Conservation (phyloP, 2,113 vertebrate genomes). For the Syrrhaptes paradoxus region DNA sequence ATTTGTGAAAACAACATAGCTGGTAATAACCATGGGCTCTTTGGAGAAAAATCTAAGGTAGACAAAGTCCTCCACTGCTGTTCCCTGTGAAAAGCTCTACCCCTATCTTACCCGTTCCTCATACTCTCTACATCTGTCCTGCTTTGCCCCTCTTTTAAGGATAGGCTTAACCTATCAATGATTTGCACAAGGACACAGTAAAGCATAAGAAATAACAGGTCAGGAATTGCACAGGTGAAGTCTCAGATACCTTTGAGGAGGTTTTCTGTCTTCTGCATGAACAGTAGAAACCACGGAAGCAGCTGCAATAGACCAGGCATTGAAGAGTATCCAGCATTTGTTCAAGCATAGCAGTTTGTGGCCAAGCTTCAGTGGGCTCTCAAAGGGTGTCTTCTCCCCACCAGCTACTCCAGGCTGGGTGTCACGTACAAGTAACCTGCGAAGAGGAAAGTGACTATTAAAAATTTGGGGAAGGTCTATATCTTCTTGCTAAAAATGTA, state of each 20-base stretch:
- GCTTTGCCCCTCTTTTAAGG: neutral
- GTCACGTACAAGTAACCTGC: neutral
- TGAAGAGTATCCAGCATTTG: neutral
- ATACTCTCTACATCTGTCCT: neutral
- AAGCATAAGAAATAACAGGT: neutral
- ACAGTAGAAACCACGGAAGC: neutral
- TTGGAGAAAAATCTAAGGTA: neutral
- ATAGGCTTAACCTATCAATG: neutral
- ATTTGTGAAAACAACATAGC: neutral
- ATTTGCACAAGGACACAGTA: neutral
- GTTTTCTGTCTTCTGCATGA: neutral
- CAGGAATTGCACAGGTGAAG: neutral
- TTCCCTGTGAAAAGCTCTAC: neutral
- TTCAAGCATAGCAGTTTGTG: neutral
- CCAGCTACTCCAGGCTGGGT: neutral
- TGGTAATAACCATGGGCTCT: neutral
- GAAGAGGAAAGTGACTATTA: neutral
- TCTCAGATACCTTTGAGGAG: neutral
- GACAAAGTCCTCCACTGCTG: neutral
- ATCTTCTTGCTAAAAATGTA: neutral
- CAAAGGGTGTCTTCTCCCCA: neutral
- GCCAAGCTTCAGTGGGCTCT: neutral
- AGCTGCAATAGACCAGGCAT: neutral
- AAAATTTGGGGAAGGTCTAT: neutral
- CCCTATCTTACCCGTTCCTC: neutral